Evolutionary conservation across 2,888 invertebrate species (phyloP), one percentile per base, ranked within the genome.

Genomic region (Papilio protenor): DNA sequence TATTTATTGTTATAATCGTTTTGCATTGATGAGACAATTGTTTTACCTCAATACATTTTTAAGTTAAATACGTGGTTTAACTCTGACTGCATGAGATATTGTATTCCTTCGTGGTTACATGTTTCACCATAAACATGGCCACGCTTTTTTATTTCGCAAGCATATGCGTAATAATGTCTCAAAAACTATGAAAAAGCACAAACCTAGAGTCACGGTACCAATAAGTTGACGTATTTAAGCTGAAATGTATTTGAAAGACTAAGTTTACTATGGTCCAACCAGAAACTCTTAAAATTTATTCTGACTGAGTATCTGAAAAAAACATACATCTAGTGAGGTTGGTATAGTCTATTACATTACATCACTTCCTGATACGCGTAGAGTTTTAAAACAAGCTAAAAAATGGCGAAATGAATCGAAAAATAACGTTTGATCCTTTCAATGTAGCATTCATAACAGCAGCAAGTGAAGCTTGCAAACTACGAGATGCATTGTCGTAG

Each of bases 381-480:
- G 11, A 18, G 33, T 64, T n/a, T 66, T 3, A 66, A 40, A 66
- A 64, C 64, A 66, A 64, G 64, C 8, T 16, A 64, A n/a, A 70
- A 69, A 55, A 55, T 2, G n/a, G 57, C 12, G 57, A 59, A 73
- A 73, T 45, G 57, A 73, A 59, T 57, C 21, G 57, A 40, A 73
- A 59, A 75, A 49, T 66, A 52, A 23, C 47, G 71, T 76, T 71
- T 76, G 71, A 76, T 76, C 59, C 40, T 61, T 76, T 71, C 59
- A 57, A 70, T 47, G 14, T 49, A 49, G 59, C 47, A 33, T 23
- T 70, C 70, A 70, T 69, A 70, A 40, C 33, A 57, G n/a, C 45
- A 71, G 61, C 71, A 49, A 61, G 69, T 61, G 71, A 47, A 49
- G 61, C 76, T 76, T 59, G 66, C 47, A 61, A 76, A 33, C 59